Conservation (phyloP, 1,140 invertebrate genomes). For the Nomia melanderi region DNA sequence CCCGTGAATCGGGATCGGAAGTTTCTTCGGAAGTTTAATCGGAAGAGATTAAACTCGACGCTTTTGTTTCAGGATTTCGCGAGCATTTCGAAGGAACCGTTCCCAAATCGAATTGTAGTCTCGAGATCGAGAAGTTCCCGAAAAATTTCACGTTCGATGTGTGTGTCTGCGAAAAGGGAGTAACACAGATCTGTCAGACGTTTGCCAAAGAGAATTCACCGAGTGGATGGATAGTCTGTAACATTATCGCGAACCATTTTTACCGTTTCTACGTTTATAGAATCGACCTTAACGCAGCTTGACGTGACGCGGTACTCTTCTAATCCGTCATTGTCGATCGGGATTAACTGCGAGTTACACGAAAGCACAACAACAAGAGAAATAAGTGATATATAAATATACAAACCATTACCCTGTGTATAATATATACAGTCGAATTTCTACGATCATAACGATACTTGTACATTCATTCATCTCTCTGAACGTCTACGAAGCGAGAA, state of each 20-base stretch:
- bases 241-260: not conserved
- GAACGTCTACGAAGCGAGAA: slow-evolving; percentile 18
- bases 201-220: slow-evolving; percentile 82
- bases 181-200: slow-evolving; percentile 82
- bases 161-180: slow-evolving; percentile 83
- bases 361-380: not conserved
- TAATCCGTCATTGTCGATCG: not conserved
- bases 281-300: not conserved
- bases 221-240: slow-evolving; percentile 50
- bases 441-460: not conserved
- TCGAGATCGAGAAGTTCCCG: slow-evolving; percentile 83
- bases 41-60: slow-evolving; percentile 44
- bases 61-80: slow-evolving; percentile 70
- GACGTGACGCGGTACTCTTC: not conserved
- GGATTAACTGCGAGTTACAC: not conserved
- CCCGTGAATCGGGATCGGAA: not conserved
- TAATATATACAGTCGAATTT: not conserved
- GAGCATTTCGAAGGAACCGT: slow-evolving; percentile 47
- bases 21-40: not conserved
- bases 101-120: slow-evolving; percentile 74
- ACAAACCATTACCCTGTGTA: not conserved
- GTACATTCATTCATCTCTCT: slow-evolving; percentile 26
- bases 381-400: not conserved
- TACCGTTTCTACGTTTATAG: slow-evolving; percentile 8
- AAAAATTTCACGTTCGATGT: slow-evolving; percentile 83